These are phyloP conservation scores for Drosophila incognita DNA, from an alignment of 2,888 invertebrate species.

Conservation along the genomic window DNA sequence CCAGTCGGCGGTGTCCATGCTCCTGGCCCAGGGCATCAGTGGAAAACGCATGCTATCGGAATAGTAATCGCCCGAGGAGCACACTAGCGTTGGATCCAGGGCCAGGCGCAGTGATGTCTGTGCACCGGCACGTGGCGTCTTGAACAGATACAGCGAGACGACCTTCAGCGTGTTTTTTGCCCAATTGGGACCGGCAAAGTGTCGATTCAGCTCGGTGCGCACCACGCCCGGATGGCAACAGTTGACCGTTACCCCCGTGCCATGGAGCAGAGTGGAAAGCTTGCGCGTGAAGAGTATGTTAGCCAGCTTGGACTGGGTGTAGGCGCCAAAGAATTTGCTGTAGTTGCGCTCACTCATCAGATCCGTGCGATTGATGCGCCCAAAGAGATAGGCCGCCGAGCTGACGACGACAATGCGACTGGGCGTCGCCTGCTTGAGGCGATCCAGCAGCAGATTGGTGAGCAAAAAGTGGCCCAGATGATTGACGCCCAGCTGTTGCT, in stretches of 20 bases:
- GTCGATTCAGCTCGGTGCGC: conserved; percentile 90
- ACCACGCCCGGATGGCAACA: conserved; percentile 91
- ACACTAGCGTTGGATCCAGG: conserved; percentile 82
- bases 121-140: conserved; percentile 83
- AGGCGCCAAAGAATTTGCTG: conserved; percentile 87
- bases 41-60: conserved; percentile 87
- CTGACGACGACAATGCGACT: conserved; percentile 92
- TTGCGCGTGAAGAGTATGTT: conserved; percentile 91
- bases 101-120: conserved; percentile 83
- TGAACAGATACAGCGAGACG: conserved; percentile 73
- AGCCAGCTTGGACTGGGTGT: conserved; percentile 91
- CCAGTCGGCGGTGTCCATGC: conserved; percentile 86
- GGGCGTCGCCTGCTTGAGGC: conserved; percentile 87
- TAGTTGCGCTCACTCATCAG: conserved; percentile 90
- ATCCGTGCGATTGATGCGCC: conserved; percentile 89
- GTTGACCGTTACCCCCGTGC: conserved; percentile 88
- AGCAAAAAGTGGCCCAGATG: conserved; percentile 88
- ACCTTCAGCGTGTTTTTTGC: conserved; percentile 65
- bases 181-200: conserved; percentile 61
- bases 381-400: conserved; percentile 89
- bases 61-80: conserved; percentile 83
- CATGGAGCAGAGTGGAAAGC: conserved; percentile 88
- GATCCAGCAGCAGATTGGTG: conserved; percentile 87
- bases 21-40: conserved; percentile 86
- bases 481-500: conserved; percentile 87